phyloP scores from a whole-genome alignment of 2,888 invertebrate species.

The Sarcophaga rosellei region DNA sequence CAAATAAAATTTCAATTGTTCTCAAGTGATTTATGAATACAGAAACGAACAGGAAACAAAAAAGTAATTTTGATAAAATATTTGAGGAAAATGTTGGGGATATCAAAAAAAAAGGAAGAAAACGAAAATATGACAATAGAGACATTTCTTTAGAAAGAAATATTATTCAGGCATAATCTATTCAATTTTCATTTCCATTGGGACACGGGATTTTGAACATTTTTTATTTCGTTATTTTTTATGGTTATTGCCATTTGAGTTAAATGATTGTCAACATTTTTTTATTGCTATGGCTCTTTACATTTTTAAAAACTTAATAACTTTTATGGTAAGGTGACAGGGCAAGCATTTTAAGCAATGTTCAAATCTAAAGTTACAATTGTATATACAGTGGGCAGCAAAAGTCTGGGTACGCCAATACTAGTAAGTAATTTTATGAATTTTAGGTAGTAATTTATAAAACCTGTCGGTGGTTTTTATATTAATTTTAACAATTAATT shows the following conservation, averaged over 20 bases:
- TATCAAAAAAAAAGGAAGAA: neutral
- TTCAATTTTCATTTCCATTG: neutral
- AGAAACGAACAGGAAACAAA: neutral
- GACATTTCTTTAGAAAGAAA: neutral
- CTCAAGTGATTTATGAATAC: slow-evolving; percentile 30
- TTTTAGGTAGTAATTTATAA: too few relatives aligned
- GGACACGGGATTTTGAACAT: neutral
- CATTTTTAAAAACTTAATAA: slow-evolving; percentile 39
- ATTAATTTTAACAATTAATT: too few relatives aligned
- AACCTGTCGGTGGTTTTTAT: too few relatives aligned
- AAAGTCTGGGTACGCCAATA: too few relatives aligned
- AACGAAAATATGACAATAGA: neutral
- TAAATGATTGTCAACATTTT: neutral
- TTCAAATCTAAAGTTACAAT: too few relatives aligned
- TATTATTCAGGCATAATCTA: neutral
- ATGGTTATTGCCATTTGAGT: slow-evolving; percentile 1
- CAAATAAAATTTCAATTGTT: slow-evolving; percentile 24
- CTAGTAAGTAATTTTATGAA: too few relatives aligned
- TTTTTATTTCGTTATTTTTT: neutral
- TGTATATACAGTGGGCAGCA: too few relatives aligned
- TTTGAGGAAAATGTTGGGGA: slow-evolving; percentile 5
- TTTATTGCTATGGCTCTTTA: slow-evolving; percentile 14
- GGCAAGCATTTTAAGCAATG: neutral
- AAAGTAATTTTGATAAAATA: too few relatives aligned
- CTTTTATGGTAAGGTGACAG: slow-evolving; percentile 44